Evolutionary conservation across 2,113 vertebrate species (phyloP), one percentile per base, ranked within the genome.

Genomic region (Ctenodactylus gundi): DNA sequence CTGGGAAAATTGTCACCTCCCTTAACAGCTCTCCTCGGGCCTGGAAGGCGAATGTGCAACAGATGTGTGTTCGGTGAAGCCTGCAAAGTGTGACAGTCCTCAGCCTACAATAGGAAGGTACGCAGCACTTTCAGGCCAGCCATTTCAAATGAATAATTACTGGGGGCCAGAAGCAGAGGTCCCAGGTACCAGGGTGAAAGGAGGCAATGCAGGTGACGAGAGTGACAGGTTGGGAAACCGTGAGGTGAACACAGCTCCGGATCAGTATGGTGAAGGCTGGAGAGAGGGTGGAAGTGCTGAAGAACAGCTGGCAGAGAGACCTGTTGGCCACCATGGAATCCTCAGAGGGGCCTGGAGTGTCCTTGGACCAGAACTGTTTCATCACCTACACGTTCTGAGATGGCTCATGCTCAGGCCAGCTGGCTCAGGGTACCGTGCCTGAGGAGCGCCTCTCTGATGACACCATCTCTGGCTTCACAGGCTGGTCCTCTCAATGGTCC

Each of bases 361-460:
- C 99, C 58, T 97, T 98, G 67, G 99, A 99, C 85, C 99, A 99
- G 96, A 99, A 99, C 98, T 99, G 99, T 97, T 99, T 99, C 96
- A 98, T 99, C 95, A 99, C 99, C 94, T 99, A 99, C 97, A 99
- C 99, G 36, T 99, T 99, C 97, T 99, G 98, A 0, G 99, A 99
- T 88, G 99, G 99, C 60, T 99, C 99, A 11, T 99, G 99, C 97
- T 99, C 99, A 1, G 99, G 98, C 96, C 99, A 99, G 0, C 99
- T 99, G 95, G 99, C 99, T 85, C 99, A 99, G 97, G 99, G 99
- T 62, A 97, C 95, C 99, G 41, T 99, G 99, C 95, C 97, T 99
- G 99, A 99, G 41, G 99, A 99, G 93, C 98, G 99, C 91, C 99
- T 99, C 96, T 99, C 99, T 39, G 99, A 99, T 9, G 99, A 99